These are phyloP conservation scores for Aramus guarauna DNA, from an alignment of 2,113 vertebrate genomes.

Conservation along the genomic window DNA sequence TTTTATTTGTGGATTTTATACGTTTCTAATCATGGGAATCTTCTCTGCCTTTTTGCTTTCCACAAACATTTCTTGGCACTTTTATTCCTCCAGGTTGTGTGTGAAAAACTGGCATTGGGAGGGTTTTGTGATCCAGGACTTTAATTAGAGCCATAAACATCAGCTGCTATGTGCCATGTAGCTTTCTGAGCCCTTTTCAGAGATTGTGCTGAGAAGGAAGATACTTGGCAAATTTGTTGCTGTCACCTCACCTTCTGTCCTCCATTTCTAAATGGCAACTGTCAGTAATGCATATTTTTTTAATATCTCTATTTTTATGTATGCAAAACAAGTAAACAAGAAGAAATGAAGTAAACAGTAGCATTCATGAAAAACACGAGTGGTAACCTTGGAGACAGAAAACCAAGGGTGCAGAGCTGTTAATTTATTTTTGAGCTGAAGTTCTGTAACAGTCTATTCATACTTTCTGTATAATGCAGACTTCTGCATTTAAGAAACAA, in stretches of 20 bases:
- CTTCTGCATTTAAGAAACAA: neutral
- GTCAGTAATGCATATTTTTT: neutral
- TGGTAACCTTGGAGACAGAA: constrained; percentile 49
- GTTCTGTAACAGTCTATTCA: neutral
- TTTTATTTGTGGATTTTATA: neutral
- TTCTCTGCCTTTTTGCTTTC: neutral
- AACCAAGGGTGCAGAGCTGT: neutral
- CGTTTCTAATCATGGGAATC: neutral
- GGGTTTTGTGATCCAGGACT: neutral
- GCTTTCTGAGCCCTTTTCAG: neutral
- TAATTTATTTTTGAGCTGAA: neutral
- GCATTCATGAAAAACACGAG: neutral
- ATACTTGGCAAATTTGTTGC: neutral
- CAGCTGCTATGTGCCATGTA: neutral
- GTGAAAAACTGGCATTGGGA: neutral
- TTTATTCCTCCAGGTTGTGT: neutral
- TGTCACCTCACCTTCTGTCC: neutral
- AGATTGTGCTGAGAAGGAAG: neutral
- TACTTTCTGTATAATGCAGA: neutral
- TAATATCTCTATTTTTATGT: neutral
- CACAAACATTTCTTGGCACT: neutral
- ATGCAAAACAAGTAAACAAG: neutral
- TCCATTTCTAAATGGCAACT: neutral
- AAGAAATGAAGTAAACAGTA: neutral
- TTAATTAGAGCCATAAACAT: neutral